Evolutionary conservation across 2,113 vertebrate genomes (phyloP).

Genomic region (Sardina pilchardus): DNA sequence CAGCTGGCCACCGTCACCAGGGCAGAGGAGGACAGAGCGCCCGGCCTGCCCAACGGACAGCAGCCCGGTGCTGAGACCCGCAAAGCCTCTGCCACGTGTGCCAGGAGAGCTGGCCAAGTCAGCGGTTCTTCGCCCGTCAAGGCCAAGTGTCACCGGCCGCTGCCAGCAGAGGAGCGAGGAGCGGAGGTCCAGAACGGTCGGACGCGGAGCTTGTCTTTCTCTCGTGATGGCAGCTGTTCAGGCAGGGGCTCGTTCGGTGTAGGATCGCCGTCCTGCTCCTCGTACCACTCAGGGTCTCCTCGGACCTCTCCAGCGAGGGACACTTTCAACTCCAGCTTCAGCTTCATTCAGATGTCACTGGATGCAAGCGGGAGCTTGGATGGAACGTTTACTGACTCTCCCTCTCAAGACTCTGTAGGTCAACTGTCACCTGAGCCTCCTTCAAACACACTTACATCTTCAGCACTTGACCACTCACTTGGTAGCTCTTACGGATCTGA

Average conservation of each 20-base stretch:
- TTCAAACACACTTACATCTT: background rate
- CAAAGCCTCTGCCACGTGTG: background rate
- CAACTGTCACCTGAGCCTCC: background rate
- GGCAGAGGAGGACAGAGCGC: constrained; percentile 34
- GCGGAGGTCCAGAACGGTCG: background rate
- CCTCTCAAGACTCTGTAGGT: background rate
- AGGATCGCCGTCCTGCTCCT: background rate
- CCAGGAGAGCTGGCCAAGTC: background rate
- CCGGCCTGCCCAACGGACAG: constrained; percentile 45
- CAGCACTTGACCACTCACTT: background rate
- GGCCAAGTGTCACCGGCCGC: background rate
- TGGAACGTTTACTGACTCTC: background rate
- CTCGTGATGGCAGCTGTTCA: background rate
- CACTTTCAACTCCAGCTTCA: constrained; percentile 83
- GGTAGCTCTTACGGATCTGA: constrained; percentile 31
- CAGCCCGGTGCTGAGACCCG: constrained; percentile 33
- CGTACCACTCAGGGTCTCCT: background rate
- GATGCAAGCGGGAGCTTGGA: constrained; percentile 42
- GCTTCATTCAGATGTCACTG: constrained; percentile 85
- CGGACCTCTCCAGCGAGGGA: background rate
- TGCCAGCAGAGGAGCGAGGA: background rate
- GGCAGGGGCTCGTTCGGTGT: background rate
- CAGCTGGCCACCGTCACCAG: constrained; percentile 37
- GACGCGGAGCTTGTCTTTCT: background rate
- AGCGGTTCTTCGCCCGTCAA: background rate